Conservation (phyloP, 2,113 vertebrate genomes). For the Ariopsis seemanni region DNA sequence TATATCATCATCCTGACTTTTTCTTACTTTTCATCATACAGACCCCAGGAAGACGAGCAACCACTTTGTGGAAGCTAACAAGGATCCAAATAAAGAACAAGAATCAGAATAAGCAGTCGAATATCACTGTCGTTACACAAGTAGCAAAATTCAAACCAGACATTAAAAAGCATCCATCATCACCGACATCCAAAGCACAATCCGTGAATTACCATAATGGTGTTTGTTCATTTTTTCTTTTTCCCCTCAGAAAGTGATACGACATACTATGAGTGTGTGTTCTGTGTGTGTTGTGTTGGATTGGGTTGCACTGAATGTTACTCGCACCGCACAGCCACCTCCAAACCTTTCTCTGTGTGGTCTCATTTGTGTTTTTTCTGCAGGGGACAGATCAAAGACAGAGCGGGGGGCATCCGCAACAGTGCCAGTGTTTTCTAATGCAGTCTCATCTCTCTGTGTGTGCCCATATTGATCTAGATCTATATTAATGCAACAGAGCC, state of each 20-base stretch:
- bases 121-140: too few species aligned
- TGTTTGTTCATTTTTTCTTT: too few species aligned
- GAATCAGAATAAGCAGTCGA: too few species aligned
- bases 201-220: background rate
- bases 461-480: slow-evolving; percentile 40
- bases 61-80: too few species aligned
- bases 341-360: slow-evolving; percentile 44
- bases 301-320: slow-evolving; percentile 30
- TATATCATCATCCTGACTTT: too few species aligned
- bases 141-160: background rate
- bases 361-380: slow-evolving; percentile 56
- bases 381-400: slow-evolving; percentile 73
- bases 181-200: background rate
- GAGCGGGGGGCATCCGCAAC: slow-evolving; percentile 58
- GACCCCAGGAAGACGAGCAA: too few species aligned
- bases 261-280: background rate
- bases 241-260: background rate
- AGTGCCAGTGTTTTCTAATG: slow-evolving; percentile 56
- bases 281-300: slow-evolving; percentile 38
- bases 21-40: too few species aligned
- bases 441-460: slow-evolving; percentile 33
- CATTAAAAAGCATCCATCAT: background rate
- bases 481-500: slow-evolving; percentile 38
- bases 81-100: too few species aligned
- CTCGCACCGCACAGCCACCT: slow-evolving; percentile 12